These are phyloP conservation scores for Macrosiphum euphorbiae DNA, from an alignment of 2,888 invertebrate genomes.

Conservation along the genomic window DNA sequence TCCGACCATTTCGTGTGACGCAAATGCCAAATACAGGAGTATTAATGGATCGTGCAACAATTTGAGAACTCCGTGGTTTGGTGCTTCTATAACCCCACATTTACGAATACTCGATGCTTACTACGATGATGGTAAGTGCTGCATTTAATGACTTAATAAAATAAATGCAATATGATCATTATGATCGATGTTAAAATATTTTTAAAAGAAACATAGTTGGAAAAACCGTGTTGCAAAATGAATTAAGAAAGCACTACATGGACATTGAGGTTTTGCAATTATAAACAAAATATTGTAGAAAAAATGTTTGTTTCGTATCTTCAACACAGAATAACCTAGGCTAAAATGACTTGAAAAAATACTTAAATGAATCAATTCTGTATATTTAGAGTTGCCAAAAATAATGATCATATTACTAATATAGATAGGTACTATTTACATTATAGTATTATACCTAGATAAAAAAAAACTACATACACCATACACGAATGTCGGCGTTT, in stretches of 20 bases:
- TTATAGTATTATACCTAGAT: no score
- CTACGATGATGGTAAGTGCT: conserved; percentile 65
- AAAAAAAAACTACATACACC: no score
- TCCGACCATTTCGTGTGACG: conserved; percentile 69
- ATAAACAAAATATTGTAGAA: not conserved
- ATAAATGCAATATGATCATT: not conserved
- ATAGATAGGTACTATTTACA: no score
- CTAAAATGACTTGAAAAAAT: not conserved
- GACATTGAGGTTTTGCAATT: not conserved
- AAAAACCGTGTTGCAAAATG: no score
- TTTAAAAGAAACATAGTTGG: not conserved
- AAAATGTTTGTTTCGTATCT: not conserved
- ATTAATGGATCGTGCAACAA: conserved; percentile 97
- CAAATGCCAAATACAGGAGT: conserved; percentile 75
- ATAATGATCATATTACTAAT: not conserved
- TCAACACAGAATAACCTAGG: not conserved
- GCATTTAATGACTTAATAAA: not conserved
- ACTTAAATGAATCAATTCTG: not conserved
- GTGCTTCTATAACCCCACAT: conserved; percentile 79
- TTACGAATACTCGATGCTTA: conserved; percentile 65
- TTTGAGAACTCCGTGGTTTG: conserved; percentile 83
- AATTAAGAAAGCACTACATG: not conserved
- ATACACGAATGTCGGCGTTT: no score
- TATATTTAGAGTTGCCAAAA: not conserved
- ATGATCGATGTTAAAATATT: not conserved